Evolutionary conservation across 2,797 vertebrate species (phyloP).

Genomic region (Setipinna tenuifilis): DNA sequence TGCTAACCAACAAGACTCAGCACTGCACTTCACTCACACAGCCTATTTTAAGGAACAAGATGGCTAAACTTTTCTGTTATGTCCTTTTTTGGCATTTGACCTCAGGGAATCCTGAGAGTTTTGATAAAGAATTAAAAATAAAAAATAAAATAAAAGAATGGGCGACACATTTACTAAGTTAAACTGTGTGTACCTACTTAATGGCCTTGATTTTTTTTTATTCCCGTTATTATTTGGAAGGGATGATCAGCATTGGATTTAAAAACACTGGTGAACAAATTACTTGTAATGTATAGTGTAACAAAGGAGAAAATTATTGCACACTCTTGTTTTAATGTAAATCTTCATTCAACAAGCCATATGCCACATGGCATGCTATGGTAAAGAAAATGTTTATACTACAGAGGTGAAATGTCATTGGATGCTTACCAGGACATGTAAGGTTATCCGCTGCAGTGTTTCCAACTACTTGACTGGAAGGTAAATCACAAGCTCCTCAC

Average conservation of each 20-base stretch:
- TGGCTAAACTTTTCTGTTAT: not conserved
- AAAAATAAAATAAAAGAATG: not conserved
- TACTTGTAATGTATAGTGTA: not conserved
- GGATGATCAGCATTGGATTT: too few relatives aligned
- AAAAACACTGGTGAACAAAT: not conserved
- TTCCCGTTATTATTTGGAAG: too few relatives aligned
- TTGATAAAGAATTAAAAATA: not conserved
- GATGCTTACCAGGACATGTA: not conserved
- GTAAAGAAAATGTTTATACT: not conserved
- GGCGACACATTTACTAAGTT: too few relatives aligned
- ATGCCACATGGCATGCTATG: not conserved
- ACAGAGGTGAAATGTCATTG: not conserved
- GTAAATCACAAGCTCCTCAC: not conserved
- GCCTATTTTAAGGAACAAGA: not conserved
- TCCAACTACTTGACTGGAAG: not conserved
- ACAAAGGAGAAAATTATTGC: not conserved
- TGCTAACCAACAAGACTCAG: slow-evolving; percentile 59
- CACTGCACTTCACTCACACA: slow-evolving; percentile 46
- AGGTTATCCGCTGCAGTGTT: not conserved
- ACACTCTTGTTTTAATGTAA: not conserved
- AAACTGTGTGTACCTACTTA: not conserved
- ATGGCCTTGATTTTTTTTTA: too few relatives aligned
- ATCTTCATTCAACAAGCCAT: not conserved
- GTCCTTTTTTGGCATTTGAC: not conserved
- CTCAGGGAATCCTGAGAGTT: not conserved